Conservation (phyloP, 2,888 invertebrate genomes). For the Cheilosia pagana region DNA sequence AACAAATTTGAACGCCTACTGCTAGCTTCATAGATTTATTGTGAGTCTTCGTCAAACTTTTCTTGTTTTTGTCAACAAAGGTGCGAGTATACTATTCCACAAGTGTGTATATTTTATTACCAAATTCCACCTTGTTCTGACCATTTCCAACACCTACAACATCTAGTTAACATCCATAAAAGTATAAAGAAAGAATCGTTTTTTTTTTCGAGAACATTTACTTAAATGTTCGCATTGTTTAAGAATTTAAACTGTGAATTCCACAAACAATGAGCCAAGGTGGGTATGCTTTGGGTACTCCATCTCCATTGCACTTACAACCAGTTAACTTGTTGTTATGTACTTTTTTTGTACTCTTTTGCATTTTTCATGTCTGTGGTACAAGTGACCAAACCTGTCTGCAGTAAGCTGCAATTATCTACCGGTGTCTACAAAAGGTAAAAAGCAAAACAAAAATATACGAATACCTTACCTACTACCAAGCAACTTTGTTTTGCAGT, state of each 20-base stretch:
- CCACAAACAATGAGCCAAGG: constrained; percentile 43
- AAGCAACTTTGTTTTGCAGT: constrained; percentile 12
- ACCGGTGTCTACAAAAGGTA: constrained; percentile 59
- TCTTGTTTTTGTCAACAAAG: no score
- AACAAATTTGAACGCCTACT: no score
- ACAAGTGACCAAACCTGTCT: constrained; percentile 70
- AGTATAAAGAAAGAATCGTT: not conserved
- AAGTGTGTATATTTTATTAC: not conserved
- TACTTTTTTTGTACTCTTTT: constrained; percentile 22
- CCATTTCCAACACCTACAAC: not conserved
- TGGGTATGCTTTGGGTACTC: not conserved
- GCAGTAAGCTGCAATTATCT: constrained; percentile 55
- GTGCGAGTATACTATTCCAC: no score
- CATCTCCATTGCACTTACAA: constrained; percentile 49
- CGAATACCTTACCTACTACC: constrained; percentile 14
- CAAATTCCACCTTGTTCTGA: not conserved
- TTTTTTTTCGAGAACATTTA: constrained; percentile 1
- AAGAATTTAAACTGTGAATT: constrained; percentile 37
- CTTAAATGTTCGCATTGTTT: constrained; percentile 36
- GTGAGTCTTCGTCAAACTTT: no score
- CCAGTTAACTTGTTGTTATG: constrained; percentile 43
- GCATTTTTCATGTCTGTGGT: constrained; percentile 52
- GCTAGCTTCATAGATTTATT: no score
- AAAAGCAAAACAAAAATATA: constrained; percentile 46
- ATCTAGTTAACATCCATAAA: not conserved